These are phyloP conservation scores for Tinamus major DNA, from an alignment of 2,797 vertebrate species.

Conservation along the genomic window DNA sequence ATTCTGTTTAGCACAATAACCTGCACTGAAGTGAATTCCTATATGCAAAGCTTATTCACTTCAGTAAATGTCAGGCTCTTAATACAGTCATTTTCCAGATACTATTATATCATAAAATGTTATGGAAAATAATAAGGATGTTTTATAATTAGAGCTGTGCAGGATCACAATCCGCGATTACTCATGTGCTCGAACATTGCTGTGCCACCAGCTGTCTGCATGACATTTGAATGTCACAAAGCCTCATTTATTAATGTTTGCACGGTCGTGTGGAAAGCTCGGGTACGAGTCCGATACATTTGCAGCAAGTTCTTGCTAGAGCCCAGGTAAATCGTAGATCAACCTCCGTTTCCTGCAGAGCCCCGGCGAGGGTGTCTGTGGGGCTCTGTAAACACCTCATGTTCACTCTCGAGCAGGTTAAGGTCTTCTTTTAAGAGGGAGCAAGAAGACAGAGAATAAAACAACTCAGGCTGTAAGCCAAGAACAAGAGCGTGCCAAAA, in stretches of 20 bases:
- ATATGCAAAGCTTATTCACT: slow-evolving; percentile 32
- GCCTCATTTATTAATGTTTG: slow-evolving; percentile 40
- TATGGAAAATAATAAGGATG: slow-evolving; percentile 40
- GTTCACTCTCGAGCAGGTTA: background rate
- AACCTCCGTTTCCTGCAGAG: background rate
- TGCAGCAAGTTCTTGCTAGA: background rate
- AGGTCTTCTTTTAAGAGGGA: background rate
- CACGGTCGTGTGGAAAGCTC: background rate
- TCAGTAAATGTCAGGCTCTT: slow-evolving; percentile 32
- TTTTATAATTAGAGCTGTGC: slow-evolving; percentile 38
- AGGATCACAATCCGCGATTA: slow-evolving; percentile 14
- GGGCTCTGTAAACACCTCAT: background rate
- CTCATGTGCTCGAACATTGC: slow-evolving; percentile 15
- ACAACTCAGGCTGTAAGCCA: background rate
- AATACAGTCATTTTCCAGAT: slow-evolving; percentile 27
- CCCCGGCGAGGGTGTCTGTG: background rate
- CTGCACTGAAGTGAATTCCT: background rate
- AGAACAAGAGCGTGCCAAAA: background rate
- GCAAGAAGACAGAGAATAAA: background rate
- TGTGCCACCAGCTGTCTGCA: background rate
- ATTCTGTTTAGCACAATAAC: background rate
- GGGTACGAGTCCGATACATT: background rate
- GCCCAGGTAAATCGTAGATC: background rate
- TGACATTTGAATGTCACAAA: slow-evolving; percentile 48
- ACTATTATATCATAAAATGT: slow-evolving; percentile 20